These are phyloP conservation scores for Terebella lapidaria DNA, from an alignment of 2,888 invertebrate genomes.

Conservation along the genomic window DNA sequence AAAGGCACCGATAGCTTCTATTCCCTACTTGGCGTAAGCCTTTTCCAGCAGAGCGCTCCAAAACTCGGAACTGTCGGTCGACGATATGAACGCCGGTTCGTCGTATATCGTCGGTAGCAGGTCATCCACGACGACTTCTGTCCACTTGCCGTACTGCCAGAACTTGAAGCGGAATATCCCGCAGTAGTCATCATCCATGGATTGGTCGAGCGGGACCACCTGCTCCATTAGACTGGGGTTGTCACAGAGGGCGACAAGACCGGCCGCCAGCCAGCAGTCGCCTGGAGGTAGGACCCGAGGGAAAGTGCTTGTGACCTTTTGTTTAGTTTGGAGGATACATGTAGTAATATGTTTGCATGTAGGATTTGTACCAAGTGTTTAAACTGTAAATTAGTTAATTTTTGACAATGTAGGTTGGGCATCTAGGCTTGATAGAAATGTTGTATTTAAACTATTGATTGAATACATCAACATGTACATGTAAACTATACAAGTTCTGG, in stretches of 20 bases:
- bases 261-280: slow-evolving; percentile 78
- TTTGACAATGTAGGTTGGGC: too few species aligned
- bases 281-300: too few species aligned
- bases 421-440: too few species aligned
- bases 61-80: slow-evolving; percentile 59
- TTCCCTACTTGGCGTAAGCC: slow-evolving; percentile 63
- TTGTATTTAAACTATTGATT: too few species aligned
- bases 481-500: too few species aligned
- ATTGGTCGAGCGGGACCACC: slow-evolving; percentile 80
- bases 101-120: slow-evolving; percentile 57
- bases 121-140: slow-evolving; percentile 42
- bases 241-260: slow-evolving; percentile 82
- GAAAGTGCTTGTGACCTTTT: too few species aligned
- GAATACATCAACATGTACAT: too few species aligned
- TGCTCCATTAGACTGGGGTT: slow-evolving; percentile 75
- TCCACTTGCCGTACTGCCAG: slow-evolving; percentile 24
- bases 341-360: too few species aligned
- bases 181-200: slow-evolving; percentile 14
- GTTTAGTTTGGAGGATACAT: too few species aligned
- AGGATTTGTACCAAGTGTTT: too few species aligned
- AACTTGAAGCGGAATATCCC: slow-evolving; percentile 24
- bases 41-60: slow-evolving; percentile 64
- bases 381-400: too few species aligned
- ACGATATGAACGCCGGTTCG: slow-evolving; percentile 58
- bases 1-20: too few species aligned